Conservation (phyloP, 2,113 vertebrate genomes). For the Centrocercus urophasianus region DNA sequence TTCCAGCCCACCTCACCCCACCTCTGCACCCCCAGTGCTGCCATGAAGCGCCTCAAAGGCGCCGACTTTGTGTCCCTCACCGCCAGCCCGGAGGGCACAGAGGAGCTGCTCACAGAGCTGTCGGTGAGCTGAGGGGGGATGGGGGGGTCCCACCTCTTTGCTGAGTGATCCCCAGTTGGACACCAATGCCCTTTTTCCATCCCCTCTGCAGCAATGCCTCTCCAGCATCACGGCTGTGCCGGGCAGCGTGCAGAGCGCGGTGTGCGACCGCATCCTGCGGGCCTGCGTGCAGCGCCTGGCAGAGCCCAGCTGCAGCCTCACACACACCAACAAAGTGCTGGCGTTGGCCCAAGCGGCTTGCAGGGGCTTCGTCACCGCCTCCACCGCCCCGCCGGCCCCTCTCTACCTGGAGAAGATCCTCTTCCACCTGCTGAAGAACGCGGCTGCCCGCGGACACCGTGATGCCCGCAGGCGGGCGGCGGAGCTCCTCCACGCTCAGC, state of each 20-base stretch:
- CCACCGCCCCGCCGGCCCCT: conserved; percentile 56
- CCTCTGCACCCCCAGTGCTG: not conserved
- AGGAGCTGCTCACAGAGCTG: not conserved
- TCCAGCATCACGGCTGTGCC: conserved; percentile 37
- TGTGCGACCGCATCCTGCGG: conserved; percentile 85
- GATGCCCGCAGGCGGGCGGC: conserved; percentile 63
- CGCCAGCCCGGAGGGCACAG: not conserved
- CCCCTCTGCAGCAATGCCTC: conserved; percentile 44
- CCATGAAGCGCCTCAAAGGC: not conserved
- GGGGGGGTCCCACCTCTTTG: not conserved
- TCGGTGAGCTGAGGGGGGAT: not conserved
- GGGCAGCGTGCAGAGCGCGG: conserved; percentile 64
- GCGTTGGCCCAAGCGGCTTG: conserved; percentile 82
- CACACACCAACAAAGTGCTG: conserved; percentile 72
- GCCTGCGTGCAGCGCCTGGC: conserved; percentile 86
- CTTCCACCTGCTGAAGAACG: conserved; percentile 85
- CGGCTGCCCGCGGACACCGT: conserved; percentile 45
- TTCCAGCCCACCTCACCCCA: not conserved
- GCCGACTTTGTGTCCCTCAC: not conserved
- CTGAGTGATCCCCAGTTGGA: not conserved
- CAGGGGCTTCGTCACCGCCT: conserved; percentile 72
- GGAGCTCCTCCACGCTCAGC: conserved; percentile 77
- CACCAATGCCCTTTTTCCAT: not conserved
- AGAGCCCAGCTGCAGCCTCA: conserved; percentile 1
- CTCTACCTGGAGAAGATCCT: conserved; percentile 93